Base-by-base conservation (phyloP, 1,140 invertebrate species). In the Drosophila ohnishii region DNA sequence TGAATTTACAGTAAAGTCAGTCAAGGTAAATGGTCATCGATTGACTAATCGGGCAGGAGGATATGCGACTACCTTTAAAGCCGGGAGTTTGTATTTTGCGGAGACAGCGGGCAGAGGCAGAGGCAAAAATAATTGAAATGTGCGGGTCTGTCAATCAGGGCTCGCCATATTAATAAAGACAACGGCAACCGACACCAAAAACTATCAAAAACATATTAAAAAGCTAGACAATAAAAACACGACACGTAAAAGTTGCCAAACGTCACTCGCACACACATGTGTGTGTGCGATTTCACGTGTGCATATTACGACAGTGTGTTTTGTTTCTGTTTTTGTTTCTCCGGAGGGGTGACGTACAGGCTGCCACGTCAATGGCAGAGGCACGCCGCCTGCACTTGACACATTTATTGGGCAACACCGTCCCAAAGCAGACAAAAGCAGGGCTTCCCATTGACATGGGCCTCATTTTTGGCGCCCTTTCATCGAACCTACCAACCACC, bases 291-390 rank as follows among this genome's bases (percentile, higher is more conserved):
- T 40, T 63, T 57, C 48, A 65, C 56, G 62, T 76, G 78, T 61
- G 60, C 60, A 37, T 50, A 39, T 40, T 56, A 50, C 50, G 47
- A 34, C 35, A 48, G 61, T 58, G 47, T 50, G 50, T 34, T 42
- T 59, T 59, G 9, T 60, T 63, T 40, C 7, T 9, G 32, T 14
- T 22, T 58, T 39, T 16, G 22, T 30, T 9, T 50, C 10, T 42
- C 22, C 19, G 61, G 64, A 65, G 63, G 75, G 63, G 51, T 75
- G 82, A 75, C 70, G 67, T 50, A 62, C 61, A 61, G 40, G 65
- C 73, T 78, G 79, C 74, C 82, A 87, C 75, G 83, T 87, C 82
- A 86, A 86, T 87, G 83, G 66, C 82, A 75, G 77, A 82, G 85
- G 70, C 44, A 74, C 67, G 55, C 82, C 82, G 75, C 75, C 79